phyloP scores from a whole-genome alignment of 2,113 vertebrate species.

The Condylura cristata region DNA sequence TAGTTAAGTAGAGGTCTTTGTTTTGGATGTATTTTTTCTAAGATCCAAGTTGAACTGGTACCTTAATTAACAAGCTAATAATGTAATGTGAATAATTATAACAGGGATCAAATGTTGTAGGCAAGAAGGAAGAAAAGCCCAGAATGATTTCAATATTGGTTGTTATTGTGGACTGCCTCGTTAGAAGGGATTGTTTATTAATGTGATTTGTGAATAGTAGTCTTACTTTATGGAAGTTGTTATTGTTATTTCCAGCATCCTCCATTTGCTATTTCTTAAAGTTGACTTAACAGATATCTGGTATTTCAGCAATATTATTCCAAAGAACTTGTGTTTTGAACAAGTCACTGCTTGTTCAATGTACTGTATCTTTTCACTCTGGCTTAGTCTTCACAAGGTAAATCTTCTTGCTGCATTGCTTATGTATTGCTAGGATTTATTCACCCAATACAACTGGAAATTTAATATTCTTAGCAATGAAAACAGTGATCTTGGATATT shows the following conservation, averaged over 20 bases:
- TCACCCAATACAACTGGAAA: constrained; percentile 50
- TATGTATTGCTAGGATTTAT: constrained; percentile 53
- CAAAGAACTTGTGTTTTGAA: constrained; percentile 60
- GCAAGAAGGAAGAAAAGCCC: background rate
- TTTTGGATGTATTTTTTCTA: background rate
- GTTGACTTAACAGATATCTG: constrained; percentile 63
- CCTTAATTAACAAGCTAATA: background rate
- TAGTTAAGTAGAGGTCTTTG: background rate
- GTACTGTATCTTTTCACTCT: constrained; percentile 47
- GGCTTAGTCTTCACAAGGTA: constrained; percentile 36
- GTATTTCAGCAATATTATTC: constrained; percentile 66
- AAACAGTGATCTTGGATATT: background rate
- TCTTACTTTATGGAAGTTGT: constrained; percentile 23
- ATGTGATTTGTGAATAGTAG: background rate
- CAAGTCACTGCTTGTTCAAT: constrained; percentile 68
- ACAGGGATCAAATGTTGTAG: background rate
- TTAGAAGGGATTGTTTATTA: constrained; percentile 2
- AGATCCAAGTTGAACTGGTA: background rate
- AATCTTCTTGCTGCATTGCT: constrained; percentile 49
- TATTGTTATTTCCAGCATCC: constrained; percentile 35
- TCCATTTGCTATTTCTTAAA: constrained; percentile 41
- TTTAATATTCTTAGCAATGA: constrained; percentile 32
- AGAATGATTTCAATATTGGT: background rate
- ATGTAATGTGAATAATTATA: background rate
- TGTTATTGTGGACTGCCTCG: background rate